Base-by-base conservation (phyloP, 2,113 vertebrate genomes). In the Cyphomyrus plagiostoma region DNA sequence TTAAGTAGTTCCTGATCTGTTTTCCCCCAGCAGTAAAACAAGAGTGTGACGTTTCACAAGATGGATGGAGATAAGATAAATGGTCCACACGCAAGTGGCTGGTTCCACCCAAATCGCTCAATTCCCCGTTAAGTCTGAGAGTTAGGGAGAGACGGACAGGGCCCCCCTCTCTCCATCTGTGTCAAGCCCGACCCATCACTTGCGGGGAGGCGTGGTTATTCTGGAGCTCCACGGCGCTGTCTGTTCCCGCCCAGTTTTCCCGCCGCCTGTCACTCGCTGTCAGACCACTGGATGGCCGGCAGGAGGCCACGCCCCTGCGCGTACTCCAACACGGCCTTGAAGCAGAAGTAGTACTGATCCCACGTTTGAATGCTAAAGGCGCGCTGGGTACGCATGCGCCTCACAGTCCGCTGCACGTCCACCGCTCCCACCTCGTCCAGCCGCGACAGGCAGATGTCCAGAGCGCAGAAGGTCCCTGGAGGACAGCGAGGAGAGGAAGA, bases 301-400 rank as follows among this genome's bases (percentile, higher is more conserved):
- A 97, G 92, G 85, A 94, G 95, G 10, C 95, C 94, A 9, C 92
- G 94, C 48, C 95, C 94, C 92, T 96, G 96, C 56, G 95, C 94
- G 56, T 96, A 96, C 93, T 96, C 96, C 1, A 96, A 94, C 87
- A 96, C 93, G 39, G 96, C 95, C 1, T 93, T 95, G 93, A 95
- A 96, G 93, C 96, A 96, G 92, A 96, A 96, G 90, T 96, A 95
- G 91, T 96, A 96, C 95, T 96, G 96, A 90, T 96, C 96, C 96
- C 96, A 96, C 46, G 96, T 96, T 94, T 96, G 96, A 91, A 96
- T 96, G 93, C 96, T 96, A 92, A 96, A 96, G 91, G 96, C 96
- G 46, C 96, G 94, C 91, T 96, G 96, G 0, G 95, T 94, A 17
- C 96, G 94, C 95, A 96, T 96, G 91, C 95, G 93, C 39, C 92